Evolutionary conservation across 2,113 vertebrate genomes (phyloP).

Genomic region (Hyaena hyaena): DNA sequence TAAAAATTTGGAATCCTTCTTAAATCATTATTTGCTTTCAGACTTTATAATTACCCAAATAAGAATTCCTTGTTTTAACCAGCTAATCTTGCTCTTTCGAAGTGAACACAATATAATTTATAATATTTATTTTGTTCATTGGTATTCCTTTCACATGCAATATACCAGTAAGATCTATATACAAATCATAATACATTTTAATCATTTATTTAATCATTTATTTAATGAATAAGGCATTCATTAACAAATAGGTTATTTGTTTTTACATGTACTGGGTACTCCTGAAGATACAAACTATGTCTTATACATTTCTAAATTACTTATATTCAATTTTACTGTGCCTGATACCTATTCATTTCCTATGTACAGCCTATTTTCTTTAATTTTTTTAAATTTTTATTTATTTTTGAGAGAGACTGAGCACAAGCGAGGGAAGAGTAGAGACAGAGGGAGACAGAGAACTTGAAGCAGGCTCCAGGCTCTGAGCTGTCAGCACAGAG

Average conservation of each 20-base stretch:
- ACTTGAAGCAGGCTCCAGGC: no score
- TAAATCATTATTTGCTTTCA: conserved; percentile 57
- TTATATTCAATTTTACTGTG: background rate
- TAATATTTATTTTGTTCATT: conserved; percentile 58
- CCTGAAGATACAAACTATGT: background rate
- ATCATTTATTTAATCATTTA: background rate
- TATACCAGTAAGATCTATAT: background rate
- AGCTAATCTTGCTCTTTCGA: conserved; percentile 43
- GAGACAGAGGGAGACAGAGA: no score
- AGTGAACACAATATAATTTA: conserved; percentile 18
- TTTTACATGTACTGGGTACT: background rate
- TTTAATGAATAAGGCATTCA: background rate
- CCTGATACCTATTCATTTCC: background rate
- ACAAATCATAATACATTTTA: background rate
- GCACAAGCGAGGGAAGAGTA: no score
- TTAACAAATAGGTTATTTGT: background rate
- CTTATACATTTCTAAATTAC: background rate
- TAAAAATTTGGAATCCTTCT: conserved; percentile 52
- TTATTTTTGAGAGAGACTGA: no score
- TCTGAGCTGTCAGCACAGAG: no score
- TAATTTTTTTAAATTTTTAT: background rate
- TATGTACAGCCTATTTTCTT: background rate
- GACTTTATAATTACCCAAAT: conserved; percentile 59
- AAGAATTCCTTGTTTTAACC: conserved; percentile 54
- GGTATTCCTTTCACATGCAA: conserved; percentile 29